A percentile compares a stretch with the other conserved stretches of the same genome.
Evolutionary conservation across 2,888 invertebrate genomes (phyloP).

Genomic region (Athrips mouffetella): DNA sequence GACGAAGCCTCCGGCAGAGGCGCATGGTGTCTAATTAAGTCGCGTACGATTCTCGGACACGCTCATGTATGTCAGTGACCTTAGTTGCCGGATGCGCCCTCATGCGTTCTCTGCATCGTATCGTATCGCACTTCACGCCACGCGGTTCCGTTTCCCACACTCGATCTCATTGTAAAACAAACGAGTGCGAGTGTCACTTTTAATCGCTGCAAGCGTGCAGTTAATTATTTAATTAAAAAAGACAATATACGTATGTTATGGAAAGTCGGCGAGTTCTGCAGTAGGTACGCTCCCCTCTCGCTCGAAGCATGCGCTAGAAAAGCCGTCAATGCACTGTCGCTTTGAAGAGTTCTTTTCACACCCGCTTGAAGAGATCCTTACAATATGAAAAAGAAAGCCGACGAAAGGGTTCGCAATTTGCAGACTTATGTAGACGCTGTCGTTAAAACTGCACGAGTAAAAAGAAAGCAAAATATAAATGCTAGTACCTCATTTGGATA

Average conservation of each 20-base stretch:
- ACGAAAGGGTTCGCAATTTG: not conserved
- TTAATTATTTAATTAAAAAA: not conserved
- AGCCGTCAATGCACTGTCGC: not conserved
- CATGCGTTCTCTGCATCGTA: conserved; percentile 43
- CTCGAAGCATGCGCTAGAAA: not conserved
- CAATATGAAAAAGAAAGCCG: conserved; percentile 4
- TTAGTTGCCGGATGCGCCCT: conserved; percentile 54
- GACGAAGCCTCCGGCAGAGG: conserved; percentile 20
- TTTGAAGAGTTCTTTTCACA: conserved; percentile 9
- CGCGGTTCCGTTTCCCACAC: conserved; percentile 41
- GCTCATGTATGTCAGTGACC: conserved; percentile 59
- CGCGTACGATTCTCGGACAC: conserved; percentile 47
- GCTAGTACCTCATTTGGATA: not conserved
- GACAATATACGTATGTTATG: conserved; percentile 1
- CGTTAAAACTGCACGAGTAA: not conserved
- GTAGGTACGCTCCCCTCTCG: not conserved
- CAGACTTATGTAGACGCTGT: not conserved
- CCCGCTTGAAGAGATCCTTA: not conserved
- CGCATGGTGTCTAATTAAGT: conserved; percentile 48
- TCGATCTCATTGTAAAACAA: conserved; percentile 39
- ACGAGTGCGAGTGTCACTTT: conserved; percentile 25
- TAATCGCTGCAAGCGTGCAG: conserved; percentile 4
- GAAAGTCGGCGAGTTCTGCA: conserved; percentile 1
- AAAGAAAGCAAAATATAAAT: not conserved
- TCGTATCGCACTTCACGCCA: conserved; percentile 36